Evolutionary conservation across 2,113 vertebrate species (phyloP).

Genomic region (Nipponia nippon): DNA sequence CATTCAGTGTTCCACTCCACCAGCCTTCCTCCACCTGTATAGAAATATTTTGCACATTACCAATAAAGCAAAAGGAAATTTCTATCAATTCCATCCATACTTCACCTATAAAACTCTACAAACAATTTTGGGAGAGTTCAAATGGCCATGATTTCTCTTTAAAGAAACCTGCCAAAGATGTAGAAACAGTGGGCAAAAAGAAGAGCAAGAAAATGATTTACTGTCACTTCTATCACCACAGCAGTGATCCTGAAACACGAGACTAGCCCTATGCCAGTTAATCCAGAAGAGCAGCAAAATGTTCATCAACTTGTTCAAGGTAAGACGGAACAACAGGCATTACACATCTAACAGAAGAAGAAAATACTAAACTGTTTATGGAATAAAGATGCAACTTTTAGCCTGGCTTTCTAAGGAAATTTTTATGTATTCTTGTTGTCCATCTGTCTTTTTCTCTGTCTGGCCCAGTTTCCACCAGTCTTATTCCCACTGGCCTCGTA

Average conservation of each 20-base stretch:
- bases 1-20: constrained; percentile 87
- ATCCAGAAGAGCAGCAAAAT: neutral
- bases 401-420: neutral
- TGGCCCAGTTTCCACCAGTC: neutral
- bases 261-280: neutral
- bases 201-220: neutral
- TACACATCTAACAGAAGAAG: neutral
- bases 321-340: neutral
- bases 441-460: neutral
- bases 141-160: neutral
- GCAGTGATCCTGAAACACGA: neutral
- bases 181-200: neutral
- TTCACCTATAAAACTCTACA: neutral
- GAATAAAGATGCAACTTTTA: neutral
- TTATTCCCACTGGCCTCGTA: neutral
- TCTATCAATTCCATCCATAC: neutral
- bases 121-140: neutral
- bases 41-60: constrained; percentile 29
- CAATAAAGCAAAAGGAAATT: neutral
- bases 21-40: constrained; percentile 94
- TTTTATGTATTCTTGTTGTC: neutral
- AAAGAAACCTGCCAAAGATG: neutral
- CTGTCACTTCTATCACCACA: neutral
- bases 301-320: neutral
- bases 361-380: neutral